A percentile compares a stretch with the other conserved stretches of the same genome.
phyloP scores from a whole-genome alignment of 2,797 vertebrate species.

The Parambassis ranga region DNA sequence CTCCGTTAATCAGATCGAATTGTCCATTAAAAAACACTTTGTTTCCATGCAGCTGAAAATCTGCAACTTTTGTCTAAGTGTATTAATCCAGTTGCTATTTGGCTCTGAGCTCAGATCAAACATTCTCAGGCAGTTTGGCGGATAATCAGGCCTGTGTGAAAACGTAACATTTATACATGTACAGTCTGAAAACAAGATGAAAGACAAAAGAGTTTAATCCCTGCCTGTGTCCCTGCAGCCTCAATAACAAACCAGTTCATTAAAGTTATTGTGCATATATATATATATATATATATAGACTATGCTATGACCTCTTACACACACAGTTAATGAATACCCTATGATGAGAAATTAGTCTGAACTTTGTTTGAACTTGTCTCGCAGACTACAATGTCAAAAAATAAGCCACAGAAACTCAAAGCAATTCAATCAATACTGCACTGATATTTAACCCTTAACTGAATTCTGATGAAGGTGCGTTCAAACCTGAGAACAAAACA shows the following conservation, averaged over 20 bases:
- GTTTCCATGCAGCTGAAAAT: conserved; percentile 40
- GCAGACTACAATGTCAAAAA: background rate
- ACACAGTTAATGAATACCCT: background rate
- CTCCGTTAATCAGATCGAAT: conserved; percentile 61
- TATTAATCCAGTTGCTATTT: conserved; percentile 39
- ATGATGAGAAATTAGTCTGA: conserved; percentile 2
- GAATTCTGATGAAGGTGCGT: conserved; percentile 2
- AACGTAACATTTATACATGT: background rate
- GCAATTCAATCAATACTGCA: background rate
- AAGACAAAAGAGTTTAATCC: background rate
- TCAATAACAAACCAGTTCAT: too few relatives aligned
- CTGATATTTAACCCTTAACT: background rate
- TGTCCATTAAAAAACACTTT: conserved; percentile 43
- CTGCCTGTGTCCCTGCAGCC: background rate
- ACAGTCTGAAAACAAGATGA: background rate
- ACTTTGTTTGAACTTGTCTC: conserved; percentile 25
- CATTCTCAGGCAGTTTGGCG: conserved; percentile 30
- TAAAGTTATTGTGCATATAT: too few relatives aligned
- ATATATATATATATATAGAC: too few relatives aligned
- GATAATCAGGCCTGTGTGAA: conserved; percentile 41
- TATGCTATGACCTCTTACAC: background rate
- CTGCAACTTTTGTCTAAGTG: conserved; percentile 39
- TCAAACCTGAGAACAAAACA: too few relatives aligned
- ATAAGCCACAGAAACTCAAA: background rate
- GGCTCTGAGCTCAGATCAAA: conserved; percentile 12